phyloP scores from a whole-genome alignment of 2,797 vertebrate genomes.

The Aselliscus stoliczkanus region DNA sequence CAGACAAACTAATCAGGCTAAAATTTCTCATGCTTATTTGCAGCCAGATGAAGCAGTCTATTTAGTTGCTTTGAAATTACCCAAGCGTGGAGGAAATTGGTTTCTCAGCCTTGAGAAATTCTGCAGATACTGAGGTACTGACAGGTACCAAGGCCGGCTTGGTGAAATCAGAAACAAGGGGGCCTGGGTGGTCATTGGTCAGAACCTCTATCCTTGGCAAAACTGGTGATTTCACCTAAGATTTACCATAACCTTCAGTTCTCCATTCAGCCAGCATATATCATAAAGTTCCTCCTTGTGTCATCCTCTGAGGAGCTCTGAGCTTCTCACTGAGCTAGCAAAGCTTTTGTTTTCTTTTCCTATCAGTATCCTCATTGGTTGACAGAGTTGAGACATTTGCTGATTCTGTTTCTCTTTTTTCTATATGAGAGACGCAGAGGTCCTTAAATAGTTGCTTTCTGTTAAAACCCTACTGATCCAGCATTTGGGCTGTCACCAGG shows the following conservation, averaged over 20 bases:
- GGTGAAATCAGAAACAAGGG: background rate
- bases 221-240: background rate
- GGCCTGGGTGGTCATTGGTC: background rate
- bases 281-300: background rate
- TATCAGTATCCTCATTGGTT: background rate
- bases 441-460: background rate
- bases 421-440: background rate
- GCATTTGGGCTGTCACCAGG: background rate
- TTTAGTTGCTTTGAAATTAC: constrained; percentile 58
- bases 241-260: background rate
- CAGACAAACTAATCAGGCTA: constrained; percentile 66
- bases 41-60: constrained; percentile 50
- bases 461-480: background rate
- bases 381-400: background rate
- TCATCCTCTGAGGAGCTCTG: background rate
- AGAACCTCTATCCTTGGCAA: background rate
- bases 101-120: constrained; percentile 56
- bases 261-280: background rate
- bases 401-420: background rate
- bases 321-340: background rate
- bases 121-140: background rate
- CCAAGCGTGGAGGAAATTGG: constrained; percentile 32
- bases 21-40: constrained; percentile 62
- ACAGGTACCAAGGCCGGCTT: background rate
- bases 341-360: background rate